Percentiles rank a stretch among this genome's conserved stretches.
Conservation (phyloP, 2,113 vertebrate genomes). For the Salvelinus namaycush region DNA sequence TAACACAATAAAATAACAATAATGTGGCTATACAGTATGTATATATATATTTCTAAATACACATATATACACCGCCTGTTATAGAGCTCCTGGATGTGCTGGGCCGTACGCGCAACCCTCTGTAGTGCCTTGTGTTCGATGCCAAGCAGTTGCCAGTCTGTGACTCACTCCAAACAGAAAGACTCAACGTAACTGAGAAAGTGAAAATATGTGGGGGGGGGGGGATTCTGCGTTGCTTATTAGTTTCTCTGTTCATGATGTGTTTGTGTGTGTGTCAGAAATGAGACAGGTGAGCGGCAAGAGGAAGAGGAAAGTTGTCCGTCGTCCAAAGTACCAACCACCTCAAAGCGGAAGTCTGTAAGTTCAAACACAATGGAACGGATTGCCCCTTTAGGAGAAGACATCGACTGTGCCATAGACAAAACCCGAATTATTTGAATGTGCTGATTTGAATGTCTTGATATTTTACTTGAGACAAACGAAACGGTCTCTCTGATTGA, state of each 20-base stretch:
- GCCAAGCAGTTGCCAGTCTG: no score
- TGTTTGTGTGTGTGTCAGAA: slow-evolving; percentile 36
- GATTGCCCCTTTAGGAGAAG: not conserved
- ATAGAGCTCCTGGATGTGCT: no score
- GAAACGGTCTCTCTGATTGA: not conserved
- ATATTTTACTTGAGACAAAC: not conserved
- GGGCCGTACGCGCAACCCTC: no score
- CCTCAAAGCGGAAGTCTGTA: slow-evolving; percentile 21
- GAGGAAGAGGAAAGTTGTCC: slow-evolving; percentile 52
- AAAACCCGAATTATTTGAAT: not conserved
- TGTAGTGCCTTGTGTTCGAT: no score
- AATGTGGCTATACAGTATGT: no score
- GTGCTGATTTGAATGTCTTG: not conserved
- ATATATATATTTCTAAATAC: no score
- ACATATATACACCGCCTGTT: no score
- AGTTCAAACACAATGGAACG: slow-evolving; percentile 8
- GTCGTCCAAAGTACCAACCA: slow-evolving; percentile 57
- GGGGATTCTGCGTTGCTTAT: not conserved
- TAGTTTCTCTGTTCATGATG: not conserved
- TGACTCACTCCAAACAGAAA: no score
- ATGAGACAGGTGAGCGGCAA: slow-evolving; percentile 59
- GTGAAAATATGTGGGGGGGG: no score
- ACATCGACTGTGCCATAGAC: not conserved
- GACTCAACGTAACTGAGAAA: no score
- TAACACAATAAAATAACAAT: no score